phyloP scores from a whole-genome alignment of 2,888 invertebrate species.

The Coenonympha arcania region DNA sequence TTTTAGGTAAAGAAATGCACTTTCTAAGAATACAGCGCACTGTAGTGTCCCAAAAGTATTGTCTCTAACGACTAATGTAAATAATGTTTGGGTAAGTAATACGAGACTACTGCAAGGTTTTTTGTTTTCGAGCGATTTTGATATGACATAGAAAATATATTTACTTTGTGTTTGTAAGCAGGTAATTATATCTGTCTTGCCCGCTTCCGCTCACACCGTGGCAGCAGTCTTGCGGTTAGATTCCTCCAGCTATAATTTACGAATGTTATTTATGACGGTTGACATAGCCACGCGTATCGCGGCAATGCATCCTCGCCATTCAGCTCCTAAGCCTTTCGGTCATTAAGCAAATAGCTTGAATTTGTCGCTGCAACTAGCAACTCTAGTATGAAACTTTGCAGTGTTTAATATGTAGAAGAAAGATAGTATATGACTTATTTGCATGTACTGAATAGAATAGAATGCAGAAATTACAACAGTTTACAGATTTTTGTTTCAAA shows the following conservation, averaged over 20 bases:
- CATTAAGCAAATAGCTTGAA: conserved; percentile 13
- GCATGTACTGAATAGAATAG: no score
- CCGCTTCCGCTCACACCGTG: conserved; percentile 10
- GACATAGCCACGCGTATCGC: conserved; percentile 22
- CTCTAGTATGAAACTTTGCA: no score
- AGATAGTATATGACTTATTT: no score
- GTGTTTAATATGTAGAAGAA: no score
- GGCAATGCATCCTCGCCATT: conserved; percentile 25
- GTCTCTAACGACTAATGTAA: no score
- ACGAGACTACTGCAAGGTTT: no score
- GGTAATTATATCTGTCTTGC: not conserved
- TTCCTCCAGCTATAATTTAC: conserved; percentile 29
- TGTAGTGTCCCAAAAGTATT: no score
- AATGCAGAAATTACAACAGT: no score
- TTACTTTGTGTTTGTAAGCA: not conserved
- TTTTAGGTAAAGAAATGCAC: no score
- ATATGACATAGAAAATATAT: not conserved
- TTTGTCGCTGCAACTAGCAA: not conserved
- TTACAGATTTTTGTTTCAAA: no score
- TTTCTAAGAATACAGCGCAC: no score
- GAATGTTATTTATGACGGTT: conserved; percentile 28
- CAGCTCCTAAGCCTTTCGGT: conserved; percentile 25
- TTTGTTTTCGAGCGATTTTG: conserved; percentile 2
- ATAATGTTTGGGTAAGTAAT: no score
- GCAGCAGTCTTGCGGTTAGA: conserved; percentile 18